Evolutionary conservation across 2,888 invertebrate species (phyloP).

Genomic region (Noctuana brunneofusca): DNA sequence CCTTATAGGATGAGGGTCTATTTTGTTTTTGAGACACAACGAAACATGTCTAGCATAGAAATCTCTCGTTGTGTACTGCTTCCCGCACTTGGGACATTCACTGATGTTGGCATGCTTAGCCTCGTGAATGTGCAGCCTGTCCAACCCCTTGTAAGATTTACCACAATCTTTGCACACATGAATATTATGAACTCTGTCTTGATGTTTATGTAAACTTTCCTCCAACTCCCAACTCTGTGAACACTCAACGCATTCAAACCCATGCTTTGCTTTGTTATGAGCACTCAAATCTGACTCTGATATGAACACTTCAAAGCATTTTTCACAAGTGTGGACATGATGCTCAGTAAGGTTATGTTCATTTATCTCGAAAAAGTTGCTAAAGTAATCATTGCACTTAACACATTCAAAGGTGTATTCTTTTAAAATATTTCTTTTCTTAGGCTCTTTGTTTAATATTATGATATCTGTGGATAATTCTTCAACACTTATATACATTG

Average conservation of each 20-base stretch:
- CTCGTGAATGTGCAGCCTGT: constrained; percentile 63
- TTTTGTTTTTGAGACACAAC: constrained; percentile 58
- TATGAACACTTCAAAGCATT: constrained; percentile 52
- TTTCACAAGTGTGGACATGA: constrained; percentile 53
- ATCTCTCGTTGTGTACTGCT: constrained; percentile 64
- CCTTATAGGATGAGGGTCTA: constrained; percentile 69
- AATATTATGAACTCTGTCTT: constrained; percentile 49
- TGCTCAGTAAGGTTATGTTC: constrained; percentile 55
- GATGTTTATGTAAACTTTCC: constrained; percentile 56
- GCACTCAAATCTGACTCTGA: constrained; percentile 45
- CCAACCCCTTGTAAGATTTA: constrained; percentile 57
- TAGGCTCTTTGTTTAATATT: constrained; percentile 48
- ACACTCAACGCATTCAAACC: constrained; percentile 58
- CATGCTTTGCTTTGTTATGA: constrained; percentile 49
- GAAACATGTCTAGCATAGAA: constrained; percentile 66
- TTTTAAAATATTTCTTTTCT: constrained; percentile 36
- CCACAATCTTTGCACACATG: constrained; percentile 69
- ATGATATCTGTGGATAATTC: constrained; percentile 54
- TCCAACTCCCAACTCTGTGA: constrained; percentile 49
- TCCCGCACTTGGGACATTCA: constrained; percentile 70
- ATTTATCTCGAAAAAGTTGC: constrained; percentile 47
- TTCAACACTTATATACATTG: constrained; percentile 55
- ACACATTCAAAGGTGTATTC: constrained; percentile 46
- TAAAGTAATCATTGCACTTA: constrained; percentile 51
- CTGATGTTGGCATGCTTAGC: constrained; percentile 60